Conservation (phyloP, 2,797 vertebrate species). For the Phoeniculus purpureus region DNA sequence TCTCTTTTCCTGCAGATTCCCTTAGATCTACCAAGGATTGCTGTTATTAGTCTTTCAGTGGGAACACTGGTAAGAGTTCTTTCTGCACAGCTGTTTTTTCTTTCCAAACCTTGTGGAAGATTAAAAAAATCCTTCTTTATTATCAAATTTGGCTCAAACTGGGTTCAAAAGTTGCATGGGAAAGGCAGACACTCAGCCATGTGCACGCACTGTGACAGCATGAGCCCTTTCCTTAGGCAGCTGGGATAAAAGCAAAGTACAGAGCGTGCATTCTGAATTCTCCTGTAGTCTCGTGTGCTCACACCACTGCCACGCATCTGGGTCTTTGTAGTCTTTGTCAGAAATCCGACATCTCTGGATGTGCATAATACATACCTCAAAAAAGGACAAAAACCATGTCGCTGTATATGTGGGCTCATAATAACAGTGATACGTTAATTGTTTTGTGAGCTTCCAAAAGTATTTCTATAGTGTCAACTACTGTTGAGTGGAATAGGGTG, state of each 20-base stretch:
- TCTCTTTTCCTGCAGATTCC: not conserved
- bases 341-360: not conserved
- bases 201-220: not conserved
- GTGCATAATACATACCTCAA: not conserved
- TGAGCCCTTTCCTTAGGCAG: not conserved
- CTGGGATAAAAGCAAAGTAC: not conserved
- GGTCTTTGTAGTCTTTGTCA: conserved; percentile 40
- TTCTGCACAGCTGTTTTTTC: not conserved
- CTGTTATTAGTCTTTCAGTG: not conserved
- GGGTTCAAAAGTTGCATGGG: not conserved
- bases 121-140: not conserved
- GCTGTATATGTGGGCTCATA: not conserved
- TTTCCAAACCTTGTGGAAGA: not conserved
- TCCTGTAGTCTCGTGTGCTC: not conserved
- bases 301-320: not conserved
- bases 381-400: not conserved
- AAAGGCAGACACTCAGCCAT: not conserved
- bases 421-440: conserved; percentile 19
- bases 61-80: not conserved
- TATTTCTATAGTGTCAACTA: conserved; percentile 65
- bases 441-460: conserved; percentile 66
- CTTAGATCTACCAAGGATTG: not conserved
- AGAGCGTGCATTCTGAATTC: not conserved
- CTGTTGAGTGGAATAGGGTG: conserved; percentile 70
- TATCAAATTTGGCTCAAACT: not conserved